Conservation (phyloP, 2,113 vertebrate genomes). For the Agapornis roseicollis region DNA sequence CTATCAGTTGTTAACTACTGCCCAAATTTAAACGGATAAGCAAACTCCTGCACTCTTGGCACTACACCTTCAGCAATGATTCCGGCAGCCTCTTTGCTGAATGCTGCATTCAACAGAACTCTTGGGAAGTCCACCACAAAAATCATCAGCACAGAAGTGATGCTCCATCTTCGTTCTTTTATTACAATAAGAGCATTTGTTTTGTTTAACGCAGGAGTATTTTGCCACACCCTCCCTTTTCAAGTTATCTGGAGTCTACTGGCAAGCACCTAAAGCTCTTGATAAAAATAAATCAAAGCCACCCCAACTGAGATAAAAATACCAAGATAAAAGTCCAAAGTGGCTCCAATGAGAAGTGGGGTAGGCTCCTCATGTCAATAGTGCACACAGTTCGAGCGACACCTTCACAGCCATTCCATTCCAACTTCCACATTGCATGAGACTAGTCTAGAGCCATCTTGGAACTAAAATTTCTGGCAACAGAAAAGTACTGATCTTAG, state of each 20-base stretch:
- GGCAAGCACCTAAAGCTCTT: not conserved
- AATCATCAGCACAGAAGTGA: not conserved
- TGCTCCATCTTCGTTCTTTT: not conserved
- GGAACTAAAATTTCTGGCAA: not conserved
- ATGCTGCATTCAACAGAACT: not conserved
- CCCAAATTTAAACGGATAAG: not conserved
- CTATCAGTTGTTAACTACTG: fast-evolving
- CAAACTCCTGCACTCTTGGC: not conserved
- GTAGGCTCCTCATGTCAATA: not conserved
- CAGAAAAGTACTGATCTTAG: not conserved
- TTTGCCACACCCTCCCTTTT: not conserved
- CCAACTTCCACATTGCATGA: not conserved
- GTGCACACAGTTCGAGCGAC: not conserved
- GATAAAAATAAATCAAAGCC: not conserved
- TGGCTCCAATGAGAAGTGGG: not conserved
- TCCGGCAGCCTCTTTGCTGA: not conserved
- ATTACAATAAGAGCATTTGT: not conserved
- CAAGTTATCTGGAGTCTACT: not conserved
- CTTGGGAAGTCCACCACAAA: not conserved
- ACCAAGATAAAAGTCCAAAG: not conserved
- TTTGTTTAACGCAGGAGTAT: not conserved
- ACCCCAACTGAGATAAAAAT: not conserved
- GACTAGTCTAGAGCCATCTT: not conserved
- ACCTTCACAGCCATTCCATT: not conserved
- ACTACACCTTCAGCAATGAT: fast-evolving